These are phyloP conservation scores for Natrix natrix DNA, from an alignment of 2,797 vertebrate genomes.

Conservation along the genomic window DNA sequence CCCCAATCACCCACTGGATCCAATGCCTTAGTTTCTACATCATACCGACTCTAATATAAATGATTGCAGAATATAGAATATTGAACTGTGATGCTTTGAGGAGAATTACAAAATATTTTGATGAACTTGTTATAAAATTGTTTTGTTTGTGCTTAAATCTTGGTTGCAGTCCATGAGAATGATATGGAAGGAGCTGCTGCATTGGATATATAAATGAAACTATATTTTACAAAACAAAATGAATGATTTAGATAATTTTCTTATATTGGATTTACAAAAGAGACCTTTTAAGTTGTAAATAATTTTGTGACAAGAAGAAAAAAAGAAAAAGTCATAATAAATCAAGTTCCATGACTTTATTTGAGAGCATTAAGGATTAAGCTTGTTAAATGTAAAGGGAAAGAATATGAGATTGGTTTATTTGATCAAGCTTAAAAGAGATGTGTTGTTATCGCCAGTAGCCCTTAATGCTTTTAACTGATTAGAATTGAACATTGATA, in stretches of 20 bases:
- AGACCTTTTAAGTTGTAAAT: neutral
- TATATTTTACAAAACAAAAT: neutral
- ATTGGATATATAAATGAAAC: neutral
- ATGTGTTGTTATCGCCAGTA: neutral
- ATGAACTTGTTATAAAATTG: neutral
- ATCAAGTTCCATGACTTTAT: neutral
- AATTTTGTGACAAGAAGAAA: neutral
- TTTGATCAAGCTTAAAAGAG: neutral
- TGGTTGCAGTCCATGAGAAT: neutral
- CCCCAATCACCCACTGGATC: neutral
- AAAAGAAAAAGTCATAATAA: neutral
- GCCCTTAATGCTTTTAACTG: too few species aligned
- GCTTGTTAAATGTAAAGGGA: neutral
- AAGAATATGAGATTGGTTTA: neutral
- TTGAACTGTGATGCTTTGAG: neutral
- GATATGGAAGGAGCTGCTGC: neutral
- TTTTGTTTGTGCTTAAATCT: neutral
- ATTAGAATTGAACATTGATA: neutral
- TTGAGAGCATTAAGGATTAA: neutral
- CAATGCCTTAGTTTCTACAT: neutral
- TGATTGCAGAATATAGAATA: neutral
- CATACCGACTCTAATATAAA: neutral
- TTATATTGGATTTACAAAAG: neutral
- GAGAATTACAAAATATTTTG: neutral
- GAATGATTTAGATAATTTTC: neutral